Evolutionary conservation across 2,797 vertebrate genomes (phyloP).

Genomic region (Clarias platycephalus): DNA sequence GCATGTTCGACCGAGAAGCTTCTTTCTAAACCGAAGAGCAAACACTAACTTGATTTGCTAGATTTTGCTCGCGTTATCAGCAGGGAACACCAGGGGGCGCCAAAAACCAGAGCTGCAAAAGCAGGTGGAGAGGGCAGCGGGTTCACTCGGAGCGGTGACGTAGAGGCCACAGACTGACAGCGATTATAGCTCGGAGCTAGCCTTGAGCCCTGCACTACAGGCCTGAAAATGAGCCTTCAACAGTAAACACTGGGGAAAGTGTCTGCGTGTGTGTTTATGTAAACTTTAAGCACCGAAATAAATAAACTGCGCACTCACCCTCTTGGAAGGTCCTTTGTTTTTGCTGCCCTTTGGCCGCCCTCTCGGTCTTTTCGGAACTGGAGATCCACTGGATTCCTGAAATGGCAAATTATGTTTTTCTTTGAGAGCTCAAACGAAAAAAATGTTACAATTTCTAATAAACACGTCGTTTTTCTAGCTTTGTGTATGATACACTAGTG

Average conservation of each 20-base stretch:
- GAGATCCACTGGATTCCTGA: conserved; percentile 88
- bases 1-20: no score
- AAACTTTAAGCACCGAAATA: not conserved
- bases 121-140: conserved; percentile 54
- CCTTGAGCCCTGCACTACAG: conserved; percentile 35
- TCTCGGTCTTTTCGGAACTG: conserved; percentile 53
- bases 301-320: conserved; percentile 72
- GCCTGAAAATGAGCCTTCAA: conserved; percentile 26
- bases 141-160: conserved; percentile 50
- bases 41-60: not conserved
- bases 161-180: conserved; percentile 33
- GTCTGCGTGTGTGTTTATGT: not conserved
- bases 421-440: not conserved
- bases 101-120: not conserved
- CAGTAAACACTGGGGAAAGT: conserved; percentile 13
- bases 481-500: not conserved
- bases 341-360: conserved; percentile 76
- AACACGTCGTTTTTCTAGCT: not conserved
- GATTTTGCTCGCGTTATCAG: not conserved
- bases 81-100: conserved; percentile 41
- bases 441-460: not conserved
- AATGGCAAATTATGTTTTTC: conserved; percentile 28
- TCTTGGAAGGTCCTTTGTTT: conserved; percentile 85
- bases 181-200: conserved; percentile 38
- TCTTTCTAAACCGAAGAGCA: no score